Base-by-base conservation (phyloP, 2,113 vertebrate species). In the Ceratotherium simum region DNA sequence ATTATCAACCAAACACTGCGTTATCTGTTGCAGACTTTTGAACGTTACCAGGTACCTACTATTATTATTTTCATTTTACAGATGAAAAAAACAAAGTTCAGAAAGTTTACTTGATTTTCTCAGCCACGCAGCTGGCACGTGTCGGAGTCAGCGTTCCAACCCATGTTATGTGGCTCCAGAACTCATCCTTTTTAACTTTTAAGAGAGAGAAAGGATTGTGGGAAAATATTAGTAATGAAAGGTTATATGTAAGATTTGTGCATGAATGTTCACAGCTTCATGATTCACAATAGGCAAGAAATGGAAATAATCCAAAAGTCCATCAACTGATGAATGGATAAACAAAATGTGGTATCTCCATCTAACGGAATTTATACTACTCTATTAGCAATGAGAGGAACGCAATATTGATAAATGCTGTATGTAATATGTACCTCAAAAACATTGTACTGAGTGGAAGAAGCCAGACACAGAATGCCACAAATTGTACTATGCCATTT, bases 1-100 rank as follows among this genome's bases (percentile, higher is more conserved):
- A 62, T 72, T 89, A 69, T 62, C 39, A 96, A 72, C 25, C 10
- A 18, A 60, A 65, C 17, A 25, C n/a, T 29, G 23, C 13, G 29
- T 95, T 23, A 33, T 33, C 54, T 73, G 17, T 23, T 54, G 83
- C 75, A 64, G 75, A 88, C 67, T 79, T 92, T 48, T 60, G 25
- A 87, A 12, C 29, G 6, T 20, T 18, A 79, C 29, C 69, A 70
- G 18, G 17, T 18, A 83, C n/a, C 12, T 75, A 69, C 58, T 76
- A 48, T 54, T 70, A 80, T 88, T 89, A 87, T 36, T 33, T 10
- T 90, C 17, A 84, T 86, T 93, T 95, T 36, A 89, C 29, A 81
- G 31, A 20, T 87, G 27, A 42, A 60, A 64, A 54, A 12, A 29
- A 86, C 21, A 69, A 83, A 73, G 7, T 7, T 79, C 69, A 67